Percentiles rank a stretch among this genome's conserved stretches.
These are phyloP conservation scores for Brachyalestes nurse DNA, from an alignment of 2,797 vertebrate genomes.

Conservation along the genomic window DNA sequence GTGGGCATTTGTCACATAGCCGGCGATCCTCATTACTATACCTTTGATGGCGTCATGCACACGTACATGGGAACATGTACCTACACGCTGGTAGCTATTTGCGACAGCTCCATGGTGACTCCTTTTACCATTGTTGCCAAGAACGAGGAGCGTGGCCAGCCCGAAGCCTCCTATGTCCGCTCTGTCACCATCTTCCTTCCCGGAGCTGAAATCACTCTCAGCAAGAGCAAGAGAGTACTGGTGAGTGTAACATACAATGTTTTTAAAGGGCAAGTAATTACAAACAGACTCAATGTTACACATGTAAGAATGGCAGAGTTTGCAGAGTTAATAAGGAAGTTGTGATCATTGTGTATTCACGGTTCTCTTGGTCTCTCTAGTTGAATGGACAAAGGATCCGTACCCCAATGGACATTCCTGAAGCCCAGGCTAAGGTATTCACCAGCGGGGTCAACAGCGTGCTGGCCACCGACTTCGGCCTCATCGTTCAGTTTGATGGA, in stretches of 20 bases:
- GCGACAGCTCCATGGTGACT: constrained; percentile 74
- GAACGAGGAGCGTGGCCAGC: constrained; percentile 78
- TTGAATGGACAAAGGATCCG: constrained; percentile 75
- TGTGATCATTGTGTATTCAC: background rate
- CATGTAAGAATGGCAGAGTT: background rate
- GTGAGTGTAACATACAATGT: constrained; percentile 63
- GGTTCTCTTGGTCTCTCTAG: constrained; percentile 63
- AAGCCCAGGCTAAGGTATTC: constrained; percentile 72
- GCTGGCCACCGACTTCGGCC: constrained; percentile 85
- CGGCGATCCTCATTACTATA: constrained; percentile 83
- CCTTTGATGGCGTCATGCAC: constrained; percentile 83
- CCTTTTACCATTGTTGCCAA: constrained; percentile 83
- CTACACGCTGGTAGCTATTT: constrained; percentile 80
- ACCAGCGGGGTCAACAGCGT: constrained; percentile 82
- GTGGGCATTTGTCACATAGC: constrained; percentile 80
- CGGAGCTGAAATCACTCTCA: constrained; percentile 72
- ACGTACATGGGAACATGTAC: constrained; percentile 83
- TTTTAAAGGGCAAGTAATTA: background rate
- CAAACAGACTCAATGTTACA: background rate
- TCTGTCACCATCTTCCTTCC: constrained; percentile 74
- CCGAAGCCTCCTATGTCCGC: constrained; percentile 73
- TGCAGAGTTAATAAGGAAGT: background rate
- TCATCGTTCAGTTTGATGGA: constrained; percentile 88
- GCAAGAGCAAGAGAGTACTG: constrained; percentile 79
- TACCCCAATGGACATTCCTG: constrained; percentile 73